Evolutionary conservation across 2,888 invertebrate species (phyloP), one percentile per base, ranked within the genome.

Genomic region (Synanthedon vespiformis): DNA sequence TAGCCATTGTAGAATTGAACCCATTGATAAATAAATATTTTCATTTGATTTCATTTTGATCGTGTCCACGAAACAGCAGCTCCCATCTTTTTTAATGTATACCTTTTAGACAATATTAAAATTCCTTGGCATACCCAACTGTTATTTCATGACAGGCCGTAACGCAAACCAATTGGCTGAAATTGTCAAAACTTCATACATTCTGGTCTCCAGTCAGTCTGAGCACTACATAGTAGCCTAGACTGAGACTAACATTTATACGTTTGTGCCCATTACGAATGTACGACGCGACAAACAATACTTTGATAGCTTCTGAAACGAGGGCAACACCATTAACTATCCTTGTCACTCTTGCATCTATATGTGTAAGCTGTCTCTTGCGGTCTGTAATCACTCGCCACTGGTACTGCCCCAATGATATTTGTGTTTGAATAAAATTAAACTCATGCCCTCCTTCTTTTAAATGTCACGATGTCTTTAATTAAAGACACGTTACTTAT

Each of bases 401-500:
- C 75, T 70, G 2, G 34, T 34, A 77, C 72, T 83, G 87, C 66
- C 80, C 86, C 82, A 82, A 86, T 87, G 87, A 87, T 87, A 87
- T 87, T 87, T 87, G 80, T 83, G 81, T 82, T 85, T 74, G 75
- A 80, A 77, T 81, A 81, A 78, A 83, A 81, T 83, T 83, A 83
- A 81, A 81, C 80, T 65, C 68, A 81, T 78, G 87, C 79, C 86
- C 87, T 83, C 80, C 71, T 86, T 84, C 80, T 83, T 80, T 80
- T 74, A 87, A 87, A 87, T 87, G 87, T 85, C 87, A 86, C 78
- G 78, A 80, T 78, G 79, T 78, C 72, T 84, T 81, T 84, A 86
- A 87, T 87, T 86, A 85, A 80, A 81, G 68, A 69, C 64, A 63
- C 63, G 65, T 64, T 82, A 80, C 77, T 79, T 73, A 80, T 83